A percentile compares a stretch with the other conserved stretches of the same genome.
Conservation (phyloP, 2,888 invertebrate species). For the Eurytoma californica region DNA sequence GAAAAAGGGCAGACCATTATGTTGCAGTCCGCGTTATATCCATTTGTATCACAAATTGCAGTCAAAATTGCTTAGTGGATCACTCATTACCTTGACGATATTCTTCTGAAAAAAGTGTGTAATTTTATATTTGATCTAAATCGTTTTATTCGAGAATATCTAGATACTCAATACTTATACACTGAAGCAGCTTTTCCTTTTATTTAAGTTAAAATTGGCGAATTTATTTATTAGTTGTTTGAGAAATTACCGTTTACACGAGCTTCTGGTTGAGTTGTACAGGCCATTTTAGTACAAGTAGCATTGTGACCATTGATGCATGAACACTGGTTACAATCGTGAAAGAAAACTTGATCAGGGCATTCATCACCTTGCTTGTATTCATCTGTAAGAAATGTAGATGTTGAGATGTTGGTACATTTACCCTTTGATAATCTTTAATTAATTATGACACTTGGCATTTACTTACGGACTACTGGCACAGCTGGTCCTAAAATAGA, state of each 20-base stretch:
- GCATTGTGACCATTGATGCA: constrained; percentile 73
- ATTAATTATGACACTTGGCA: not conserved
- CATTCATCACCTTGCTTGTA: constrained; percentile 28
- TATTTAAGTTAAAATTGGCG: too few relatives aligned
- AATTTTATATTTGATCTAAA: too few relatives aligned
- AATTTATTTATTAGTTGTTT: too few relatives aligned
- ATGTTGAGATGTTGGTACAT: not conserved
- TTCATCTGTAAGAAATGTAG: not conserved
- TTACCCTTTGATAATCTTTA: not conserved
- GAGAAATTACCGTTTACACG: too few relatives aligned
- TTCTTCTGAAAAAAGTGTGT: too few relatives aligned
- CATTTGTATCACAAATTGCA: not conserved
- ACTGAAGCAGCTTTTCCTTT: too few relatives aligned
- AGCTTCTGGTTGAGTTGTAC: not conserved
- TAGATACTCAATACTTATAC: too few relatives aligned
- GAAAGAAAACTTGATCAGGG: constrained; percentile 73
- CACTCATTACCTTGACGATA: too few relatives aligned
- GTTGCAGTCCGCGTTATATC: constrained; percentile 11
- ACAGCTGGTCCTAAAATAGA: too few relatives aligned
- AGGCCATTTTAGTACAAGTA: constrained; percentile 57
- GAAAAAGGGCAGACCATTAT: not conserved
- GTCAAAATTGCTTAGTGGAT: too few relatives aligned
- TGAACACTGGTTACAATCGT: constrained; percentile 79
- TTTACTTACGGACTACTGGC: constrained; percentile 12
- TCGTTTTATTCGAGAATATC: too few relatives aligned